A percentile compares a stretch with the other conserved stretches of the same genome.
phyloP scores from a whole-genome alignment of 1,140 invertebrate genomes.

The Muscidifurax raptorellus region DNA sequence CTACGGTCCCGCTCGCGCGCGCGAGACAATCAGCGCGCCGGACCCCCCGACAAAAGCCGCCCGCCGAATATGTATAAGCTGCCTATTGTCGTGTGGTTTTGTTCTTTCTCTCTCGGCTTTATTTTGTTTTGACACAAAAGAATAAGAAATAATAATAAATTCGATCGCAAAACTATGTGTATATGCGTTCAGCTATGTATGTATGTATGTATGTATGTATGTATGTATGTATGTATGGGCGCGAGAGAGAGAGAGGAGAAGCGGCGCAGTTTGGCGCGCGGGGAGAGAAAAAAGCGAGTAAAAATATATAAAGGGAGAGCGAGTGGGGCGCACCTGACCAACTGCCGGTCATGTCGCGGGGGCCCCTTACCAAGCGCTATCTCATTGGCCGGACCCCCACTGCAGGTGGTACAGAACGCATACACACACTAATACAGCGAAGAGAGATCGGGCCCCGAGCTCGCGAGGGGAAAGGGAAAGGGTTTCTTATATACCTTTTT shows the following conservation, averaged over 20 bases:
- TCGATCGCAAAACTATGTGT: background rate
- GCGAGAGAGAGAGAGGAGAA: too few relatives aligned
- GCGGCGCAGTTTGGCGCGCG: too few relatives aligned
- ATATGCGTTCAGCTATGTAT: background rate
- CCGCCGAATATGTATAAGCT: background rate
- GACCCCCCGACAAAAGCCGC: conserved; percentile 19
- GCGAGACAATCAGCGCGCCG: conserved; percentile 8
- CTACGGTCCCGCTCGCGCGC: background rate
- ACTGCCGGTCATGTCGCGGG: background rate
- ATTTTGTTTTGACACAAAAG: background rate
- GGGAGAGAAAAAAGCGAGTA: background rate
- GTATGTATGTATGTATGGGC: background rate
- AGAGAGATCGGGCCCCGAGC: background rate
- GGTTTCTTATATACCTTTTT: conserved; percentile 45
- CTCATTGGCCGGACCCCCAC: conserved; percentile 50
- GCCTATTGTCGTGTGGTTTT: background rate
- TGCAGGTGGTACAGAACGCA: conserved; percentile 35
- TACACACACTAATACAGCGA: too few relatives aligned
- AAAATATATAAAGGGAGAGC: conserved; percentile 7
- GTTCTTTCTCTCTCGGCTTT: background rate
- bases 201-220: background rate
- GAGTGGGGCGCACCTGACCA: background rate
- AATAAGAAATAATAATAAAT: conserved; percentile 1
- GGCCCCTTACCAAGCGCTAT: conserved; percentile 35
- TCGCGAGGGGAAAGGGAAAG: conserved; percentile 28